A percentile compares a stretch with the other conserved stretches of the same genome.
These are phyloP conservation scores for Cynopterus brachyotis DNA, from an alignment of 2,113 vertebrate genomes.

Conservation along the genomic window DNA sequence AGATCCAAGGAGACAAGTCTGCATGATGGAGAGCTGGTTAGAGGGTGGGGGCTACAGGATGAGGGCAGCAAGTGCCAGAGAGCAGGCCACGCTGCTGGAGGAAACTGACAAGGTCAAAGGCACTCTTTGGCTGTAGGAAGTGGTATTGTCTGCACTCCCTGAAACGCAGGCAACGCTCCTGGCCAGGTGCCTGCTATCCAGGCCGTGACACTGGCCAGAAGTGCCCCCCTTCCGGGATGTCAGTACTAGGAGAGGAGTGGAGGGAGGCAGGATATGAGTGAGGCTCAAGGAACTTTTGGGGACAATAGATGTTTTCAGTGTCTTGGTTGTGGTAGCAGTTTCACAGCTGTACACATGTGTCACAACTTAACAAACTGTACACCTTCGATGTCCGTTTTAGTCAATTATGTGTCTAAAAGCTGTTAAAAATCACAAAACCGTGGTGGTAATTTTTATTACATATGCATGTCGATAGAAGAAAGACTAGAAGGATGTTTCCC, in stretches of 20 bases:
- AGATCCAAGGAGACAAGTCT: background rate
- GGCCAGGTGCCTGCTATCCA: background rate
- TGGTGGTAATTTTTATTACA: background rate
- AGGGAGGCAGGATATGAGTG: background rate
- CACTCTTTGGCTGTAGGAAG: background rate
- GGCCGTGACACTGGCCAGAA: background rate
- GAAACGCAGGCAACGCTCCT: background rate
- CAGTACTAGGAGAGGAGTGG: background rate
- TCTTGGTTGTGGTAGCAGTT: background rate
- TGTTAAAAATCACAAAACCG: background rate
- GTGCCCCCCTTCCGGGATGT: background rate
- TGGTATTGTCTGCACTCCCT: background rate
- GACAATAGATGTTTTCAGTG: too few species aligned
- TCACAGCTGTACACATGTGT: too few species aligned
- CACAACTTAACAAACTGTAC: background rate
- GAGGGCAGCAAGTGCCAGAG: too few species aligned
- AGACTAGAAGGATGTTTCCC: background rate
- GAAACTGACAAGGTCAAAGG: background rate
- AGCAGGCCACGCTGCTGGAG: background rate
- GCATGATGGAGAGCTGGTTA: fast-evolving
- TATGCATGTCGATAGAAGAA: background rate
- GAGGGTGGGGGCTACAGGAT: background rate
- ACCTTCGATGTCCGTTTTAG: background rate
- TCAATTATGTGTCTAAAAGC: background rate
- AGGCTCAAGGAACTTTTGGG: background rate